Evolutionary conservation across 2,888 invertebrate species (phyloP).

Genomic region (Chrysomela aeneicollis): DNA sequence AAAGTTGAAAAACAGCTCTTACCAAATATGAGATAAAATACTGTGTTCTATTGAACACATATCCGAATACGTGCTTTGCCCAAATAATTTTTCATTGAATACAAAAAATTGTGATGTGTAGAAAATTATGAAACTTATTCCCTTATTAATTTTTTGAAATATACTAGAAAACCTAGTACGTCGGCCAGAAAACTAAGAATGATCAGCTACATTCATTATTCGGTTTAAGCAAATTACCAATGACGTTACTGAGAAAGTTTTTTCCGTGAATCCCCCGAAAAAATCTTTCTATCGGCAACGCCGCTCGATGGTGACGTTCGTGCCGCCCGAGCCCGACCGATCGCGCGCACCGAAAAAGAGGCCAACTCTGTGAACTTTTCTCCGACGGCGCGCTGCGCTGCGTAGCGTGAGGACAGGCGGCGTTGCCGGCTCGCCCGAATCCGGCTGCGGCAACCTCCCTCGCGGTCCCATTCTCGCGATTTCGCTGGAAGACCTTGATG

Average conservation of each 20-base stretch:
- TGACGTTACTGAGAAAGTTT: neutral
- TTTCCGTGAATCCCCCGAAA: neutral
- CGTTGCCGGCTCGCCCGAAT: constrained; percentile 37
- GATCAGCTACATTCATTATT: no score
- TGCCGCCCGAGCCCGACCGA: constrained; percentile 38
- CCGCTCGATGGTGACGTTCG: constrained; percentile 35
- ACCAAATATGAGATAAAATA: no score
- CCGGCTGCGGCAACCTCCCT: constrained; percentile 1
- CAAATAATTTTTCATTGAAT: no score
- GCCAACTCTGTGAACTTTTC: constrained; percentile 59
- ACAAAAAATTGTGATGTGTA: no score
- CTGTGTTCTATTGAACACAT: no score
- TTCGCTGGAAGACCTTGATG: constrained; percentile 5
- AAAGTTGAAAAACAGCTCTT: no score
- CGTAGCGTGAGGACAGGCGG: constrained; percentile 52
- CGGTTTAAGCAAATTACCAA: no score
- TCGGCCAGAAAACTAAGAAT: no score
- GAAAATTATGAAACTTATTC: no score
- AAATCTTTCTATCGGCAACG: neutral
- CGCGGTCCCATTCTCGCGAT: neutral
- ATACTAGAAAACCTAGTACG: no score
- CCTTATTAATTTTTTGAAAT: no score
- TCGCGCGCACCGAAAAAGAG: constrained; percentile 54
- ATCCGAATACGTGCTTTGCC: no score
- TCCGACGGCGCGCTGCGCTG: constrained; percentile 53